Conservation (phyloP, 2,113 vertebrate species). For the Osmerus mordax region DNA sequence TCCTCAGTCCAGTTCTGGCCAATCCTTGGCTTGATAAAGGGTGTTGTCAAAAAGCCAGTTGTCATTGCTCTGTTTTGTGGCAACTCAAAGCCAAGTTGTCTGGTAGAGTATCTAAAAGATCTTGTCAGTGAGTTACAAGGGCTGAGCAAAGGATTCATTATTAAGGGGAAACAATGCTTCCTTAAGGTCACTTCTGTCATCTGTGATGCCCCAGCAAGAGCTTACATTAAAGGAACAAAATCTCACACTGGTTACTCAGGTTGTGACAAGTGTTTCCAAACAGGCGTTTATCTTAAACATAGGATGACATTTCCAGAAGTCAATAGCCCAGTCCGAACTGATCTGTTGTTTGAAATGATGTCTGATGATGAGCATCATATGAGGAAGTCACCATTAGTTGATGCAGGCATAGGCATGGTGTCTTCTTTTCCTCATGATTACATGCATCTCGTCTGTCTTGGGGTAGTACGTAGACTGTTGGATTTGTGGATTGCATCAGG, state of each 20-base stretch:
- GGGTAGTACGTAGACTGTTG: not conserved
- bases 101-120: no score
- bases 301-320: constrained; percentile 16
- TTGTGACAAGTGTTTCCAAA: constrained; percentile 9
- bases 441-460: not conserved
- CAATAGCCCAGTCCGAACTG: not conserved
- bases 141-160: no score
- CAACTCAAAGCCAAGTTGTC: no score
- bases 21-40: no score
- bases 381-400: not conserved
- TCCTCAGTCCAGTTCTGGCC: no score
- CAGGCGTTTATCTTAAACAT: not conserved
- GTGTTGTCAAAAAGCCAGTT: no score
- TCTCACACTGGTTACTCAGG: constrained; percentile 14
- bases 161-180: no score
- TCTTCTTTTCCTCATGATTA: not conserved
- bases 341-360: not conserved
- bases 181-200: not conserved
- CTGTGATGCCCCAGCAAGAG: constrained; percentile 18
- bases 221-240: constrained; percentile 12
- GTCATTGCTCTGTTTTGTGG: no score
- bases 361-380: not conserved
- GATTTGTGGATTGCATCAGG: not conserved
- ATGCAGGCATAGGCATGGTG: not conserved
- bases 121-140: no score